These are phyloP conservation scores for Xenus cinereus DNA, from an alignment of 2,113 vertebrate genomes.

Conservation along the genomic window DNA sequence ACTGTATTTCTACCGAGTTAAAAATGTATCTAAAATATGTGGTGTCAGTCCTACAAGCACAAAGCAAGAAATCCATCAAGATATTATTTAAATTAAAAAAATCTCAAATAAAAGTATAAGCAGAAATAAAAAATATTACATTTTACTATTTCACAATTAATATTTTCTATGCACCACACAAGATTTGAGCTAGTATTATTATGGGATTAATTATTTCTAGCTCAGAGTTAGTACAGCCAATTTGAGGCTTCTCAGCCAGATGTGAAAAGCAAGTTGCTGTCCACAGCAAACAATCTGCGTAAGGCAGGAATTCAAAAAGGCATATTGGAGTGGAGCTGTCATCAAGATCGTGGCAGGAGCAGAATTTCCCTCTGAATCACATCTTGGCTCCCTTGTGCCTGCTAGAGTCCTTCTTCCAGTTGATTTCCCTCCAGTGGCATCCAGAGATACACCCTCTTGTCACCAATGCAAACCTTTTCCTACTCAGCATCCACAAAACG, in stretches of 20 bases:
- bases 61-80: not conserved
- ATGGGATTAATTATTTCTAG: not conserved
- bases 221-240: not conserved
- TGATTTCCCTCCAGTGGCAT: not conserved
- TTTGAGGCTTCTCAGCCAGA: not conserved
- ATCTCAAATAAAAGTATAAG: not conserved
- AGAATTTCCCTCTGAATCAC: not conserved
- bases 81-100: not conserved
- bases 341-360: not conserved
- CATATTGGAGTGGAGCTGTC: not conserved
- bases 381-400: not conserved
- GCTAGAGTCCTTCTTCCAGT: not conserved
- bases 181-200: not conserved
- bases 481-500: not conserved
- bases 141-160: not conserved
- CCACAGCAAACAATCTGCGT: not conserved
- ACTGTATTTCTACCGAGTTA: not conserved
- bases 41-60: not conserved
- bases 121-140: not conserved
- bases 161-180: not conserved
- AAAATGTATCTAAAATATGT: not conserved
- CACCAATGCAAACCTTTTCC: not conserved
- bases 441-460: not conserved
- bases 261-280: not conserved
- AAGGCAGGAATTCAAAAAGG: not conserved